These are phyloP conservation scores for Gymnosoma rotundatum DNA, from an alignment of 2,888 invertebrate species.

Conservation along the genomic window DNA sequence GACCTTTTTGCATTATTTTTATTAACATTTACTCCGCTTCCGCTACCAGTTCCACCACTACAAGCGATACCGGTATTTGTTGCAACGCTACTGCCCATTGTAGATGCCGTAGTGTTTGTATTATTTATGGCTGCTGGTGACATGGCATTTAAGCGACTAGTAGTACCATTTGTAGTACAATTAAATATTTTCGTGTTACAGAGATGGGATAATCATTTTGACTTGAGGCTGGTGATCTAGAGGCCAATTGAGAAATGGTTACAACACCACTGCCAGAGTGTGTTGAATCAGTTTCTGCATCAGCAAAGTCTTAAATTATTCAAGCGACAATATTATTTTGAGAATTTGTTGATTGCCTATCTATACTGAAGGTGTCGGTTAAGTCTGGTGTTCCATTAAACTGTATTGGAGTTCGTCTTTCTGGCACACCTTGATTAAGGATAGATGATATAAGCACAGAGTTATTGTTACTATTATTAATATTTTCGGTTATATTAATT, in stretches of 20 bases:
- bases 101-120: conserved; percentile 55
- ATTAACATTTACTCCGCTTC: conserved; percentile 23
- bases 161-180: conserved; percentile 45
- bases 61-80: conserved; percentile 29
- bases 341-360: conserved; percentile 67
- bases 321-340: conserved; percentile 85
- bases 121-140: conserved; percentile 78
- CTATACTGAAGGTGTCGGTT: conserved; percentile 65
- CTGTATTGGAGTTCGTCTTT: conserved; percentile 63
- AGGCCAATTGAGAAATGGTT: conserved; percentile 56
- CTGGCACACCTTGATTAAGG: conserved; percentile 63
- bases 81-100: conserved; percentile 26
- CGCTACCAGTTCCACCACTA: conserved; percentile 21
- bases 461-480: conserved; percentile 23
- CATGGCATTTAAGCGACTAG: conserved; percentile 59
- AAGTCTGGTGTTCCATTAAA: conserved; percentile 40
- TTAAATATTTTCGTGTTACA: conserved; percentile 80
- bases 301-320: conserved; percentile 86
- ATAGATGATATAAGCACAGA: conserved; percentile 19
- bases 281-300: conserved; percentile 84
- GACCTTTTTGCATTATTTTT: conserved; percentile 56
- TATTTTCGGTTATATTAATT: conserved; percentile 10
- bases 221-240: conserved; percentile 54
- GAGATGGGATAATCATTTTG: conserved; percentile 62
- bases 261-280: conserved; percentile 76